These are phyloP conservation scores for Phalangium opilio DNA, from an alignment of 2,888 invertebrate species.

Conservation along the genomic window DNA sequence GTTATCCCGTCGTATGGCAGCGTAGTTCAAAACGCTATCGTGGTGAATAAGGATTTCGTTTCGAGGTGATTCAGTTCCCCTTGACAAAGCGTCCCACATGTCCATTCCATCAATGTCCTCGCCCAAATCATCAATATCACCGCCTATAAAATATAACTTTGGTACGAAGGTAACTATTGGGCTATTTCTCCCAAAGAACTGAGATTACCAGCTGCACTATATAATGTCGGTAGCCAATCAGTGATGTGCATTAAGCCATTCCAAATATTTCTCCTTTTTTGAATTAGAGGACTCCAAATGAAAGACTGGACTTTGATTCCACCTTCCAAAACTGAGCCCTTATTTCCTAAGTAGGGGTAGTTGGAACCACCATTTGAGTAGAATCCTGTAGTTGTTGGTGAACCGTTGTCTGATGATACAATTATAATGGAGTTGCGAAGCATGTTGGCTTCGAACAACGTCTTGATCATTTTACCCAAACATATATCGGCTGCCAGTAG, in stretches of 20 bases:
- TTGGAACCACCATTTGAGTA: slow-evolving; percentile 37
- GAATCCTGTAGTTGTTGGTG: slow-evolving; percentile 43
- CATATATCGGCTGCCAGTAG: slow-evolving; percentile 68
- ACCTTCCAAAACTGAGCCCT: slow-evolving; percentile 71
- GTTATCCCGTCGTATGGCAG: slow-evolving; percentile 10
- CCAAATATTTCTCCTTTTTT: slow-evolving; percentile 39
- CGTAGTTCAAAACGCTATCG: slow-evolving; percentile 17
- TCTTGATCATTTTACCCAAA: slow-evolving; percentile 56
- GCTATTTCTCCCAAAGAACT: no score
- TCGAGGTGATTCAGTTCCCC: slow-evolving; percentile 44
- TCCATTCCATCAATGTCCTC: slow-evolving; percentile 11
- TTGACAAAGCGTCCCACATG: slow-evolving; percentile 13
- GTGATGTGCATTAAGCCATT: slow-evolving; percentile 31
- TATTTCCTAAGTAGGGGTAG: slow-evolving; percentile 36
- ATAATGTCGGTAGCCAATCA: slow-evolving; percentile 33
- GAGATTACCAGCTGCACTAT: slow-evolving; percentile 27
- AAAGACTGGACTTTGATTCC: slow-evolving; percentile 66
- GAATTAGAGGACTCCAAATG: slow-evolving; percentile 54
- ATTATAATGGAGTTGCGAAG: slow-evolving; percentile 65
- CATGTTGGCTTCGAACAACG: slow-evolving; percentile 48
- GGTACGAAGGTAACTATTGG: no score
- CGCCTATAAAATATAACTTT: slow-evolving; percentile 5
- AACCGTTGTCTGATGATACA: slow-evolving; percentile 80
- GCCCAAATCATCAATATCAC: slow-evolving; percentile 2
- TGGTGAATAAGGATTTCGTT: slow-evolving; percentile 29